phyloP scores from a whole-genome alignment of 2,113 vertebrate species.

The Malaclemys terrapin region DNA sequence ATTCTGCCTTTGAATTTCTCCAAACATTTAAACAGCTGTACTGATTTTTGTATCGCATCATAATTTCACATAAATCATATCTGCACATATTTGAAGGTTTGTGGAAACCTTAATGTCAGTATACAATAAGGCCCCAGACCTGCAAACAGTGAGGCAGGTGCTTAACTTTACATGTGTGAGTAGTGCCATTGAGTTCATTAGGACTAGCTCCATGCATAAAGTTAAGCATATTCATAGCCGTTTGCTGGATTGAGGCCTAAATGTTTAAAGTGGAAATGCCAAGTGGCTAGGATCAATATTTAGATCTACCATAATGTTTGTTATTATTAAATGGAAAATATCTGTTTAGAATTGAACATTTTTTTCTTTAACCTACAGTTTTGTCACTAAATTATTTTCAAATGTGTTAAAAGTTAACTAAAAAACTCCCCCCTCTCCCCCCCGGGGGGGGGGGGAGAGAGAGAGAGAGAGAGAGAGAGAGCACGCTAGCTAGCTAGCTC shows the following conservation, averaged over 20 bases:
- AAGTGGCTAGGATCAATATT: neutral
- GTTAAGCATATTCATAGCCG: neutral
- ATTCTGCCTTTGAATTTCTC: no score
- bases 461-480: no score
- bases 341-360: neutral
- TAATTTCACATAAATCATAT: fast-evolving
- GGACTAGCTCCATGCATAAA: neutral
- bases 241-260: neutral
- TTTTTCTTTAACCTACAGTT: neutral
- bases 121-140: fast-evolving
- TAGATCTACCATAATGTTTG: neutral
- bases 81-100: neutral
- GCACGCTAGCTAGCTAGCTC: no score
- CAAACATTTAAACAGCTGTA: fast-evolving
- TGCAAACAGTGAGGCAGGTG: fast-evolving
- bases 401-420: neutral
- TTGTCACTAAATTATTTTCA: neutral
- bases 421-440: no score
- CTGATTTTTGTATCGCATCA: fast-evolving
- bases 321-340: neutral
- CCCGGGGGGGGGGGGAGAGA: no score
- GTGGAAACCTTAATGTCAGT: fast-evolving
- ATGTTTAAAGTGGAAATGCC: neutral
- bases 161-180: neutral
- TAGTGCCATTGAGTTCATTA: neutral